phyloP scores from a whole-genome alignment of 1,140 invertebrate genomes.

The Cydia pomonella region DNA sequence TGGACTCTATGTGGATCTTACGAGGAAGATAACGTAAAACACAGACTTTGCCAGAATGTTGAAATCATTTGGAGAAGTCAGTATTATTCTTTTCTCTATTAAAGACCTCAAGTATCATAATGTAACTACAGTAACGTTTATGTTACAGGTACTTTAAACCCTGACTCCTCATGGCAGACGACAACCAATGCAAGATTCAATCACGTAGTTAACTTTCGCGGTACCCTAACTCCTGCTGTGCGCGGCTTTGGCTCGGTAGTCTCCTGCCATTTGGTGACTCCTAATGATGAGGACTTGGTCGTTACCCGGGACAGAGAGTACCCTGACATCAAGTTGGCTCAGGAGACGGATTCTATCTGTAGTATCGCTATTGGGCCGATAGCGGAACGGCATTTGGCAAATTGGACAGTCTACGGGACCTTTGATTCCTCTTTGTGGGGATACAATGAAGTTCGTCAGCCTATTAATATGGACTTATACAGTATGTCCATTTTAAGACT shows the following conservation, averaged over 20 bases:
- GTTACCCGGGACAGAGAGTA: constrained; percentile 39
- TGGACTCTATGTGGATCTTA: constrained; percentile 40
- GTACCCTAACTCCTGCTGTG: constrained; percentile 35
- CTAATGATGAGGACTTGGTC: constrained; percentile 43
- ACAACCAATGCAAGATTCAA: constrained; percentile 19
- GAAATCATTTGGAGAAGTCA: constrained; percentile 5
- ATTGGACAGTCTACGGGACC: constrained; percentile 42
- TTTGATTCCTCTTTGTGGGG: constrained; percentile 3
- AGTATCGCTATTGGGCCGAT: constrained; percentile 39
- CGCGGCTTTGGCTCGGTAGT: background rate
- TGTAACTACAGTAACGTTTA: background rate
- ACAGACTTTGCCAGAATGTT: constrained; percentile 1
- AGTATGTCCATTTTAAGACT: constrained; percentile 36
- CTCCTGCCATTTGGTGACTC: constrained; percentile 44
- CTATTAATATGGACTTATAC: constrained; percentile 42
- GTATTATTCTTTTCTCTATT: background rate
- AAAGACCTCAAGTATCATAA: background rate
- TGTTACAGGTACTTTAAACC: background rate
- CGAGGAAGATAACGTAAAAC: constrained; percentile 6
- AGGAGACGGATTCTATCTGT: constrained; percentile 29
- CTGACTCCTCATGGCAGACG: background rate
- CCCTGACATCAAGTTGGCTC: constrained; percentile 31
- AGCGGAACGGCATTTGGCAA: constrained; percentile 36
- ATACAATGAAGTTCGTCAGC: constrained; percentile 35
- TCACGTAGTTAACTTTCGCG: constrained; percentile 38